Evolutionary conservation across 2,113 vertebrate species (phyloP).

Genomic region (Myrmecobius fasciatus): DNA sequence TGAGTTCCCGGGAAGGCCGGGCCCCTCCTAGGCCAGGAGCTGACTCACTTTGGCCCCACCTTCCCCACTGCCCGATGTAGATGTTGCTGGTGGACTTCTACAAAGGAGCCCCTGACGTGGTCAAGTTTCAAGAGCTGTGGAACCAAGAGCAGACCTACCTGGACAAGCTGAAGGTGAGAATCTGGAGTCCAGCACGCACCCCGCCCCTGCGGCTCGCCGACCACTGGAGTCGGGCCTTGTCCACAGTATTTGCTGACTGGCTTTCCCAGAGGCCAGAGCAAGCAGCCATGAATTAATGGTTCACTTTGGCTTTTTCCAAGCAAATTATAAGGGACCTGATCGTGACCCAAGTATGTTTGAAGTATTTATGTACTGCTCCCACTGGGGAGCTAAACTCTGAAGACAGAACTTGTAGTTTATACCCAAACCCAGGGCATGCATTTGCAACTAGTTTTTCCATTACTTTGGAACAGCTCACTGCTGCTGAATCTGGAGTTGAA

Average conservation of each 20-base stretch:
- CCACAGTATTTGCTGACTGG: background rate
- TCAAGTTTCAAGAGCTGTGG: slow-evolving; percentile 94
- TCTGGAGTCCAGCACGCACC: background rate
- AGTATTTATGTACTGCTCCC: background rate
- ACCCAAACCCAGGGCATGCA: background rate
- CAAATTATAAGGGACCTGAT: background rate
- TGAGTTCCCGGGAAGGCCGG: background rate
- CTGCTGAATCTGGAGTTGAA: background rate
- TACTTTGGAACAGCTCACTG: background rate
- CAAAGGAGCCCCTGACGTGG: slow-evolving; percentile 91
- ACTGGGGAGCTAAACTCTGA: background rate
- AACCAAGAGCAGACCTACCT: slow-evolving; percentile 92
- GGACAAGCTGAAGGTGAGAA: slow-evolving; percentile 94
- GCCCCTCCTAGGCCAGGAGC: accelerated
- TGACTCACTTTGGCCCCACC: background rate
- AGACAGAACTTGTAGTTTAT: background rate
- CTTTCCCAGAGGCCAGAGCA: background rate
- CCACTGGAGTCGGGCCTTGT: background rate
- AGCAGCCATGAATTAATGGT: background rate
- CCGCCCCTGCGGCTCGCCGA: background rate
- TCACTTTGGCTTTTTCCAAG: background rate
- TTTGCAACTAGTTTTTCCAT: background rate
- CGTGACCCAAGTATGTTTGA: background rate
- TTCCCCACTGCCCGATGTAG: slow-evolving; percentile 72
- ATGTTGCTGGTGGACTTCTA: slow-evolving; percentile 95